A percentile compares a stretch with the other conserved stretches of the same genome.
These are phyloP conservation scores for Oryzias sinensis DNA, from an alignment of 2,797 vertebrate species.

Conservation along the genomic window DNA sequence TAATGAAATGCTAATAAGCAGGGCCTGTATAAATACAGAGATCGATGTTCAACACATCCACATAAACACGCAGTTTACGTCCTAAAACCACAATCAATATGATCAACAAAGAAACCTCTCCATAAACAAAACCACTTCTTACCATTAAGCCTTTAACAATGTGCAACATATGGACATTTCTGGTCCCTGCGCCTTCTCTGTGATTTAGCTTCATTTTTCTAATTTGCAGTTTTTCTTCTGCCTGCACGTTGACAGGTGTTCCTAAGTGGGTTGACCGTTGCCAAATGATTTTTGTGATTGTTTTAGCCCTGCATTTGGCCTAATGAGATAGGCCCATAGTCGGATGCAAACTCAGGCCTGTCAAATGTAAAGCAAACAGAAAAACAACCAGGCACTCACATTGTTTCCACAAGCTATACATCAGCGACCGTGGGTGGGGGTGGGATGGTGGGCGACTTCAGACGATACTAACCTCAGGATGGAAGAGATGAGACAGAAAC, in stretches of 20 bases:
- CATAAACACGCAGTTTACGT: slow-evolving; percentile 28
- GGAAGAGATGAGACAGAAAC: slow-evolving; percentile 29
- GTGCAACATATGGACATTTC: slow-evolving; percentile 78
- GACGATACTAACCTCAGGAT: slow-evolving; percentile 25
- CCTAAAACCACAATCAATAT: slow-evolving; percentile 96
- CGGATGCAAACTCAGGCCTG: slow-evolving; percentile 89
- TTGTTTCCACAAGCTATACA: slow-evolving; percentile 68
- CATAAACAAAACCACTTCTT: slow-evolving; percentile 85
- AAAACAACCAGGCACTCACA: slow-evolving; percentile 58
- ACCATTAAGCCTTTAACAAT: slow-evolving; percentile 88
- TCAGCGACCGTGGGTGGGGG: slow-evolving; percentile 42
- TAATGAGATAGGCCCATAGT: slow-evolving; percentile 97
- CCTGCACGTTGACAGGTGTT: slow-evolving; percentile 88
- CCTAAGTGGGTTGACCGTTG: slow-evolving; percentile 88
- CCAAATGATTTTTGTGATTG: slow-evolving; percentile 97
- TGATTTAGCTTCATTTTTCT: slow-evolving; percentile 61
- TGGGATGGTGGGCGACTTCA: slow-evolving; percentile 17
- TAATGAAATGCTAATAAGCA: slow-evolving; percentile 85
- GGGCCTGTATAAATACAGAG: slow-evolving; percentile 82
- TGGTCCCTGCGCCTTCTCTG: slow-evolving; percentile 8
- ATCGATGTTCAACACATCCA: slow-evolving; percentile 71
- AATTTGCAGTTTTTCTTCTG: slow-evolving; percentile 90
- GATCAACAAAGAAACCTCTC: slow-evolving; percentile 86
- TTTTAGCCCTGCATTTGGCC: slow-evolving; percentile 91
- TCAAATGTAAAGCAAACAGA: slow-evolving; percentile 86